A percentile compares a stretch with the other conserved stretches of the same genome.
phyloP scores from a whole-genome alignment of 2,113 vertebrate species.

The Acinonyx jubatus region DNA sequence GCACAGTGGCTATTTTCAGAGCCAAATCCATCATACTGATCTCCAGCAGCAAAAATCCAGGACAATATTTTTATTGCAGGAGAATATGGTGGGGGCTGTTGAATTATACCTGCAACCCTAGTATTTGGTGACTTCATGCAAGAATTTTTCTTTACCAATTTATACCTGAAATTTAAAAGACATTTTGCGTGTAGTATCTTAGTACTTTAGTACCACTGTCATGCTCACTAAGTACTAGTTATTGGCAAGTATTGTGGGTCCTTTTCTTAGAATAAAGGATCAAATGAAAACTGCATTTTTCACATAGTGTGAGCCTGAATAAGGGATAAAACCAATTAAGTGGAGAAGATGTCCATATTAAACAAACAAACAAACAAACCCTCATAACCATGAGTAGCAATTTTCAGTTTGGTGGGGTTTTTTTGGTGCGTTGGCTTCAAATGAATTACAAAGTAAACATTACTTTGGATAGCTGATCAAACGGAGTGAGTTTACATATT shows the following conservation, averaged over 20 bases:
- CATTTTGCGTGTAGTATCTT: not conserved
- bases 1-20: not conserved
- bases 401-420: not conserved
- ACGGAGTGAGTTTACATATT: not conserved
- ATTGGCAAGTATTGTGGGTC: not conserved
- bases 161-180: not conserved
- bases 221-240: not conserved
- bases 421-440: not conserved
- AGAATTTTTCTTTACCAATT: not conserved
- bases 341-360: not conserved
- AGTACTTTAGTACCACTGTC: not conserved
- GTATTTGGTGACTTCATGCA: not conserved
- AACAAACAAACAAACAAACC: slow-evolving; percentile 13
- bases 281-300: not conserved
- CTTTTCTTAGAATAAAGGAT: not conserved
- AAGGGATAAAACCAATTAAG: not conserved
- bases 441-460: slow-evolving; percentile 32
- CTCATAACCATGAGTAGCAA: not conserved
- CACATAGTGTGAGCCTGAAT: not conserved
- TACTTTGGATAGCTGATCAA: not conserved
- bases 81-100: not conserved
- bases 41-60: not conserved
- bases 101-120: not conserved
- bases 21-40: not conserved
- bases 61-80: not conserved